Percentiles rank a stretch among this genome's conserved stretches.
These are phyloP conservation scores for Nicator chloris DNA, from an alignment of 2,113 vertebrate species.

Conservation along the genomic window DNA sequence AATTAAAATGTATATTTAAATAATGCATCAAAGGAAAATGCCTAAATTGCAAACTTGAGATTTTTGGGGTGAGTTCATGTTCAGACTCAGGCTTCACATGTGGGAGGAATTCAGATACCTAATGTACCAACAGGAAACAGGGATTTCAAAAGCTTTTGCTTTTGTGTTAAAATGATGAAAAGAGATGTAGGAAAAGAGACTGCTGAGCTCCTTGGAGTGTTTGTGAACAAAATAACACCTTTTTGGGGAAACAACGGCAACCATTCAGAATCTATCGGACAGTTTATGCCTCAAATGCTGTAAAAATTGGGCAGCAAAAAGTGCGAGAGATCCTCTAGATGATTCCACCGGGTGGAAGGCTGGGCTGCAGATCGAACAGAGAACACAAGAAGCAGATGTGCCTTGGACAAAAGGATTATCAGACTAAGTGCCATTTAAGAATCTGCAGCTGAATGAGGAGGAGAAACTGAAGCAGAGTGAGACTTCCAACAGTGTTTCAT, in stretches of 20 bases:
- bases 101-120: constrained; percentile 16
- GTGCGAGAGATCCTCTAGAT: background rate
- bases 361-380: background rate
- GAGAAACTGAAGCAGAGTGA: background rate
- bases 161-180: constrained; percentile 43
- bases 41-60: constrained; percentile 34
- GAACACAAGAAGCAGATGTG: background rate
- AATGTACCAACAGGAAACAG: background rate
- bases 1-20: constrained; percentile 45
- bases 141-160: constrained; percentile 31
- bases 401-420: constrained; percentile 11
- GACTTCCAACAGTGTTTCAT: background rate
- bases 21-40: constrained; percentile 52
- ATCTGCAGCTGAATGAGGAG: background rate
- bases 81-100: background rate
- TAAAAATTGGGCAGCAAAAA: constrained; percentile 1
- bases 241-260: constrained; percentile 36
- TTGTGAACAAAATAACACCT: constrained; percentile 56
- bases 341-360: background rate
- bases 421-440: background rate
- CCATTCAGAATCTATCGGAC: background rate
- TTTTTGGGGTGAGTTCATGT: background rate
- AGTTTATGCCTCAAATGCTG: background rate
- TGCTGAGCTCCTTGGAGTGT: constrained; percentile 29
- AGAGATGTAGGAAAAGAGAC: constrained; percentile 2